Base-by-base conservation (phyloP, 2,113 vertebrate genomes). In the Aleadryas rufinucha region DNA sequence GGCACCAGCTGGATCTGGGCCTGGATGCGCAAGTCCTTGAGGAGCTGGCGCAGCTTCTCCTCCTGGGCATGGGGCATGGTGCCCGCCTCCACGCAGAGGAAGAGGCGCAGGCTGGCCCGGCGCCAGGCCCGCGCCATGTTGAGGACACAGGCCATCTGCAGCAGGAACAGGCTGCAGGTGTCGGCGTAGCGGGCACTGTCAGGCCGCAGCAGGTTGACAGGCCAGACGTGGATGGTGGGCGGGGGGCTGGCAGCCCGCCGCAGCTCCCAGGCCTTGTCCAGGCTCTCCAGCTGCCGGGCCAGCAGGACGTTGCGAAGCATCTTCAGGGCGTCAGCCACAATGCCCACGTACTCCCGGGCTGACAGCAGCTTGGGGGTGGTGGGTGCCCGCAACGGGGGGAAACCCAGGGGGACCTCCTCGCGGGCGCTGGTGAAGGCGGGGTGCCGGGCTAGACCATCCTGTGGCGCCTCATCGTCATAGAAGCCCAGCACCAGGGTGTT, bases 401-500 rank as follows among this genome's bases (percentile, higher is more conserved):
- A 99, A 89, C 97, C 97, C 86, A 98, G 97, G 20, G 96, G 96
- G 1, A 91, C n/a, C 24, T 87, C 20, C 35, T 47, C 80, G 1
- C 87, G 93, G 69, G 92, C 3, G 13, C 53, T 89, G 52, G 96
- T 90, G 66, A 97, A 94, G 52, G 98, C 86, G 0, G 96, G 94
- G 7, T 97, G 96, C 54, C 87, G 98, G 35, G 98, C 96, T 16
- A 99, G 97, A 50, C 87, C 94, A 12, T 99, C 98, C 87, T 98
- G 97, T 0, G 99, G 98, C 2, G 80, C 59, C 5, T 95, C 81
- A 6, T 98, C 91, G 0, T 99, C 99, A 1, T 99, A 99, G 96
- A 99, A 99, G 66, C 99, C 99, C 39, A 99, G 96, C 35, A 99
- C 98, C 31, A 99, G 95, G 22, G 99, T 99, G 97, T 99, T 99